These are phyloP conservation scores for Acyrthosiphon pisum DNA, from an alignment of 1,140 invertebrate genomes.

Conservation along the genomic window DNA sequence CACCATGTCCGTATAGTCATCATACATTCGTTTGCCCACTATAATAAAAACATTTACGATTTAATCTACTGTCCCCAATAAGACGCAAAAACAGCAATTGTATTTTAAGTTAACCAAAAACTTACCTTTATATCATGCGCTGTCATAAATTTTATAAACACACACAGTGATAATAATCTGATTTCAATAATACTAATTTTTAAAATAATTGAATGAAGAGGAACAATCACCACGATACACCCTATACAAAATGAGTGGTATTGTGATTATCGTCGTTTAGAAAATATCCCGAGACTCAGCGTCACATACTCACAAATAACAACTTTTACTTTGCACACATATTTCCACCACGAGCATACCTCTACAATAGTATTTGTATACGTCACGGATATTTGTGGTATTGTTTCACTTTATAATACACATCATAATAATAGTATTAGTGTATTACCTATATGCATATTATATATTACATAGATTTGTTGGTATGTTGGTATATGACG, in stretches of 20 bases:
- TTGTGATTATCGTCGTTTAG: neutral
- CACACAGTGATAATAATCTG: neutral
- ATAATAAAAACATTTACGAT: neutral
- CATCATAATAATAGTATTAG: too few species aligned
- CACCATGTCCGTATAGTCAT: too few species aligned
- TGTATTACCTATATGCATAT: too few species aligned
- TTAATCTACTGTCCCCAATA: neutral
- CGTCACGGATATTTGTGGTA: slow-evolving; percentile 37
- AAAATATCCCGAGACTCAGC: neutral
- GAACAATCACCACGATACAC: neutral
- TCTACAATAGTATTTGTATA: neutral
- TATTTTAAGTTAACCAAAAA: neutral
- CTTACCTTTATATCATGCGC: neutral
- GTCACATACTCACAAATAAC: slow-evolving; percentile 30
- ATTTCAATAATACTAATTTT: neutral
- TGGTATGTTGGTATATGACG: too few species aligned
- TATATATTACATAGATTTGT: too few species aligned
- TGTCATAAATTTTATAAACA: neutral
- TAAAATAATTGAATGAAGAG: neutral
- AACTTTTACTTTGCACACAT: slow-evolving; percentile 48
- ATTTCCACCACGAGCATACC: neutral
- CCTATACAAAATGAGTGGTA: neutral
- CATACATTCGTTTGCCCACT: neutral
- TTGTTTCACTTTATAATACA: slow-evolving; percentile 35
- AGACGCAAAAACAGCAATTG: neutral